Evolutionary conservation across 2,888 invertebrate species (phyloP).

Genomic region (Priocnemis perturbator): DNA sequence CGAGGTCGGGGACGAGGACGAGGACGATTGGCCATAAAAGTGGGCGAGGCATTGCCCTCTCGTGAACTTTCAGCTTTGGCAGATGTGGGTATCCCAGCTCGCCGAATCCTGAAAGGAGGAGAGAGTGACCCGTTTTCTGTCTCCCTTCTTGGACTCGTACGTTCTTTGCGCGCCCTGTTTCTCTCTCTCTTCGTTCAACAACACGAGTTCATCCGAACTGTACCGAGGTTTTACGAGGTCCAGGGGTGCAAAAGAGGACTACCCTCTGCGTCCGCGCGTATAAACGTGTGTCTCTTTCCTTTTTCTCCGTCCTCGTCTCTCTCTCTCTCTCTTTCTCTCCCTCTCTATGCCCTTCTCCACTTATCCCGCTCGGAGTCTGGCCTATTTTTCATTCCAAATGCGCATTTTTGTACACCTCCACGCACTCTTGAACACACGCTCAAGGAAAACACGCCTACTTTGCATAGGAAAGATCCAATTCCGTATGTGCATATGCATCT

Average conservation of each 20-base stretch:
- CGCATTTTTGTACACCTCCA: too few species aligned
- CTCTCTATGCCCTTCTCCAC: background rate
- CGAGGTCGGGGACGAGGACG: constrained; percentile 6
- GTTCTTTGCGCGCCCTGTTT: constrained; percentile 35
- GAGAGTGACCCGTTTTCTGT: constrained; percentile 69
- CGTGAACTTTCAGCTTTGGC: constrained; percentile 69
- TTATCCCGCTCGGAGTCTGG: background rate
- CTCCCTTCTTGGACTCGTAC: constrained; percentile 52
- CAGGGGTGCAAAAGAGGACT: constrained; percentile 17
- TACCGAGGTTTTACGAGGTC: constrained; percentile 57
- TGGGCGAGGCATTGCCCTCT: constrained; percentile 71
- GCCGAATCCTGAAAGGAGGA: constrained; percentile 64
- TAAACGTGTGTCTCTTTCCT: background rate
- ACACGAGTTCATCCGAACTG: constrained; percentile 46
- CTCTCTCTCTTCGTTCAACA: constrained; percentile 42
- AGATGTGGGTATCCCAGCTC: constrained; percentile 64
- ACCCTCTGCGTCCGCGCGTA: constrained; percentile 7
- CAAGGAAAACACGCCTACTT: too few species aligned
- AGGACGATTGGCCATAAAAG: constrained; percentile 56
- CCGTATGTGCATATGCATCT: too few species aligned
- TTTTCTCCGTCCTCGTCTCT: background rate
- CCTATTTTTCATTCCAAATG: background rate
- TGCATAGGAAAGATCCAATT: too few species aligned
- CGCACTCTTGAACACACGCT: too few species aligned
- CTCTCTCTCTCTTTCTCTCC: background rate